Evolutionary conservation across 2,113 vertebrate species (phyloP), one percentile per base, ranked within the genome.

Genomic region (Loxodonta africana): DNA sequence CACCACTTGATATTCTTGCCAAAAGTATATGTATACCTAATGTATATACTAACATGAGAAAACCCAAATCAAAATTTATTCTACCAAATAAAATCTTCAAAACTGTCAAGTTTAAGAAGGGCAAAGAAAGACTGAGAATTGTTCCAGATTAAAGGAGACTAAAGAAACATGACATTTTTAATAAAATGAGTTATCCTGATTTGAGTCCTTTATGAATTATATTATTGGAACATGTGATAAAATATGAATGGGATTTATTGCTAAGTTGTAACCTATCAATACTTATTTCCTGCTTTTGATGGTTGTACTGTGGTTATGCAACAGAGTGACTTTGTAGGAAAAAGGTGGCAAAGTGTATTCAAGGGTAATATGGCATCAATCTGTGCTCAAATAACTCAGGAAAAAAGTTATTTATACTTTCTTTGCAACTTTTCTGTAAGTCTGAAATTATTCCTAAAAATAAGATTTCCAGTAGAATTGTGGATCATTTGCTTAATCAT

Each of bases 51-150:
- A 57, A 86, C n/a, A 86, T 20, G 77, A 93, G 65, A 48, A 86
- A 63, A 92, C 23, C 20, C 37, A 73, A 74, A 73, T 3, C 30
- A 60, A 86, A 12, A n/a, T 53, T 53, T 67, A 92, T 20, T 76
- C 71, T 92, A 76, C 17, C 23, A 84, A 84, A 65, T 78, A 8
- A 57, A 26, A 46, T 87, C 67, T 69, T 86, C 20, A 33, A 80
- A 78, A 33, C 12, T 30, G 7, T 65, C 71, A 41, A 77, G 25
- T 57, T 51, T 78, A 86, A 69, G 21, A 80, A 93, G 57, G 20
- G 77, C n/a, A 86, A 80, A 23, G 20, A 85, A 78, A 78, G 37
- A 78, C 46, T 92, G 71, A 93, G n/a, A 87, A 26, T 69, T 87
- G 48, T 69, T 69, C n/a, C 48, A 69, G 20, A 57, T 18, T 17